These are phyloP conservation scores for Struthio camelus DNA, from an alignment of 2,113 vertebrate genomes.

Conservation along the genomic window DNA sequence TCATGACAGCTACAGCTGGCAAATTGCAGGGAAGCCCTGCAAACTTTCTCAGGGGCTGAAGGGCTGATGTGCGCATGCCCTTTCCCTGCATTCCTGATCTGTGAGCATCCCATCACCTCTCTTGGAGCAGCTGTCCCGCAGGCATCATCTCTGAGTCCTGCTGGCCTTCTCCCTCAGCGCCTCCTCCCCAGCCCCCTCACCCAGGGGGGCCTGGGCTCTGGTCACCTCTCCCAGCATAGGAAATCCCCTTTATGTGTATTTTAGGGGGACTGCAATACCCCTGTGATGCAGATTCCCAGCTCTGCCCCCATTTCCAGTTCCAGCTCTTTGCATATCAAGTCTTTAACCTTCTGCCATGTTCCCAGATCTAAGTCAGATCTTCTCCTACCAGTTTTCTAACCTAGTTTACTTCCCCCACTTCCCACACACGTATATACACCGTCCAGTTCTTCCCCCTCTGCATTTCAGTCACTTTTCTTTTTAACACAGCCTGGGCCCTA, in stretches of 20 bases:
- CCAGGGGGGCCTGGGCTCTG: fast-evolving
- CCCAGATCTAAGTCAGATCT: not conserved
- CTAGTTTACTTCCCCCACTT: not conserved
- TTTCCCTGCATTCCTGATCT: not conserved
- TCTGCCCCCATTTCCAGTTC: not conserved
- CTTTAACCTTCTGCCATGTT: not conserved
- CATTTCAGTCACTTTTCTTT: not conserved
- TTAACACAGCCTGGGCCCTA: not conserved
- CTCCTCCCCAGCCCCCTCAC: not conserved
- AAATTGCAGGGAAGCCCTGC: too few species aligned
- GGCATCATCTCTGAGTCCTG: not conserved
- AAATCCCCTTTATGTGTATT: not conserved
- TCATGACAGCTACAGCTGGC: too few species aligned
- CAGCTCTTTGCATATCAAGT: not conserved
- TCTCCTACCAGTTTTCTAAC: not conserved
- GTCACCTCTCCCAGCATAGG: not conserved
- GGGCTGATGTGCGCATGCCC: not conserved
- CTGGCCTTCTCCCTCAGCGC: not conserved
- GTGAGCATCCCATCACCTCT: not conserved
- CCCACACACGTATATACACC: not conserved
- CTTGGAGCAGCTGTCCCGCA: not conserved
- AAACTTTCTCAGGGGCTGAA: too few species aligned
- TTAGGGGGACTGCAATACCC: not conserved
- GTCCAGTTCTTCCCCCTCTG: not conserved
- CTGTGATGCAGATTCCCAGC: not conserved